Percentiles rank a stretch among this genome's conserved stretches.
Evolutionary conservation across 2,888 invertebrate genomes (phyloP).

Genomic region (Tanypteryx hageni): DNA sequence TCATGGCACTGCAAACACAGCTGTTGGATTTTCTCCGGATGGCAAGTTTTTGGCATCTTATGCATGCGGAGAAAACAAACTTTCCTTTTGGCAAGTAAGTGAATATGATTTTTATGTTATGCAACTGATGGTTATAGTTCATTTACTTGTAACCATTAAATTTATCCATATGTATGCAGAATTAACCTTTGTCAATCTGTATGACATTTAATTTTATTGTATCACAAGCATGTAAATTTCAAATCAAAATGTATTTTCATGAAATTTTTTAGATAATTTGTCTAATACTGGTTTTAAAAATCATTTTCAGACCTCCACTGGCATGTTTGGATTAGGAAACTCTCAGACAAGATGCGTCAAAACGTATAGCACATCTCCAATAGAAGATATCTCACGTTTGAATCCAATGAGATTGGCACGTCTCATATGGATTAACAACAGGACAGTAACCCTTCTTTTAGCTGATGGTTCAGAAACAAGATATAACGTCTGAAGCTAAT

Average conservation of each 20-base stretch:
- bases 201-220: background rate
- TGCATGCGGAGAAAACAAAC: conserved; percentile 93
- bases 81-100: conserved; percentile 98
- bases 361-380: conserved; percentile 94
- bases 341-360: conserved; percentile 97
- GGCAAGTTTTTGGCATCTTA: conserved; percentile 98
- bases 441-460: conserved; percentile 94
- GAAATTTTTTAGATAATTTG: background rate
- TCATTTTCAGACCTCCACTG: conserved; percentile 81
- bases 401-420: conserved; percentile 94
- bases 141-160: background rate
- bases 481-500: conserved; percentile 81
- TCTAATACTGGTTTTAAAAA: conserved; percentile 64
- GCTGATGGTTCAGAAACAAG: conserved; percentile 96
- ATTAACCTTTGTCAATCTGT: background rate
- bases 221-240: background rate
- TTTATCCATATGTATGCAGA: background rate
- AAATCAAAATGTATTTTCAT: background rate
- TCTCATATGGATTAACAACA: conserved; percentile 96
- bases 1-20: conserved; percentile 93
- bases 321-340: conserved; percentile 98
- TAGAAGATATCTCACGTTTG: conserved; percentile 90
- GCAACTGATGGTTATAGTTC: background rate
- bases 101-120: conserved; percentile 69
- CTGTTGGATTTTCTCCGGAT: conserved; percentile 97